Conservation (phyloP, 2,888 invertebrate genomes). For the Drosophila diplacantha region DNA sequence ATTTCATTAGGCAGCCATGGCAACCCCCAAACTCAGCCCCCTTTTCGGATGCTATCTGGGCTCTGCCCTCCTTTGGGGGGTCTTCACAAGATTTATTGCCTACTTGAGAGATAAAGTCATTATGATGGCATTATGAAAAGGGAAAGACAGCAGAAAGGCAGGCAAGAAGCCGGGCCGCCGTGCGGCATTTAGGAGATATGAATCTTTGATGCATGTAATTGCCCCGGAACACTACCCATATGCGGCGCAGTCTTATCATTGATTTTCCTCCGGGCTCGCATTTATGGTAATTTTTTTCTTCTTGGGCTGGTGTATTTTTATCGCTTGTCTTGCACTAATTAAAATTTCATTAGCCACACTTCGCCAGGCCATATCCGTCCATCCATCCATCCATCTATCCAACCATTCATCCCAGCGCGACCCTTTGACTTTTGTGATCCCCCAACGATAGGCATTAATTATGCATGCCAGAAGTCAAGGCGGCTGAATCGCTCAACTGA, state of each 20-base stretch:
- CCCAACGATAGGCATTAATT: slow-evolving; percentile 42
- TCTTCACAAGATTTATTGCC: slow-evolving; percentile 64
- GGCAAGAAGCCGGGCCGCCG: slow-evolving; percentile 32
- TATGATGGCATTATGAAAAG: slow-evolving; percentile 69
- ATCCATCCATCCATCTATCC: slow-evolving; percentile 6
- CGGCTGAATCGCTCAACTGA: slow-evolving; percentile 39
- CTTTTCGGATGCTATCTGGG: slow-evolving; percentile 47
- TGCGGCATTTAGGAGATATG: slow-evolving; percentile 66
- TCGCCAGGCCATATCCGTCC: slow-evolving; percentile 29
- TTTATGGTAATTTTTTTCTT: slow-evolving; percentile 53
- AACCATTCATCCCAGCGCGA: slow-evolving; percentile 12
- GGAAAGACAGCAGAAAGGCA: slow-evolving; percentile 23
- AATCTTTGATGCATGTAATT: slow-evolving; percentile 72
- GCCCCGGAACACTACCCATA: slow-evolving; percentile 44
- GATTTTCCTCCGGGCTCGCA: slow-evolving; percentile 28
- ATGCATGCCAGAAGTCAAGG: slow-evolving; percentile 45
- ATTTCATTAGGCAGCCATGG: slow-evolving; percentile 60
- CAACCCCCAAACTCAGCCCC: slow-evolving; percentile 29
- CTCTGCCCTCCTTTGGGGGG: slow-evolving; percentile 53
- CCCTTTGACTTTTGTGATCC: slow-evolving; percentile 37
- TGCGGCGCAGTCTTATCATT: slow-evolving; percentile 21
- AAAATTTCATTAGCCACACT: slow-evolving; percentile 65
- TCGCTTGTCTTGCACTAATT: slow-evolving; percentile 68
- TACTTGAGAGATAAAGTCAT: slow-evolving; percentile 71
- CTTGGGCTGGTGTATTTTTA: slow-evolving; percentile 43